Conservation (phyloP, 2,888 invertebrate genomes). For the Callyntrura sp. region DNA sequence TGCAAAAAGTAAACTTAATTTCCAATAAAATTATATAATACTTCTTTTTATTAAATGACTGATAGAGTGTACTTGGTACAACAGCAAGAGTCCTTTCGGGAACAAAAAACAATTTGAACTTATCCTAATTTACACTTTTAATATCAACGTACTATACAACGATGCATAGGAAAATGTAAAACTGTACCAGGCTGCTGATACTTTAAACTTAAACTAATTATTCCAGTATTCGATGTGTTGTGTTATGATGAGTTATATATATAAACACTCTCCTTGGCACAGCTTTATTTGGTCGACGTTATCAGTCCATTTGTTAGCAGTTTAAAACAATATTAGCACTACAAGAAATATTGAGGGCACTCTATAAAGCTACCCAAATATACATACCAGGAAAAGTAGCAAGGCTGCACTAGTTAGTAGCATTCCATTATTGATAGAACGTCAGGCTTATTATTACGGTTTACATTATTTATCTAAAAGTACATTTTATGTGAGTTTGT, state of each 20-base stretch:
- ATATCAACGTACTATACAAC: neutral
- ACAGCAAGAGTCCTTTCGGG: too few species aligned
- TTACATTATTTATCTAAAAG: neutral
- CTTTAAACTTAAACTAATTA: neutral
- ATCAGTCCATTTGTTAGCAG: neutral
- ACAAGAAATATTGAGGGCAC: neutral
- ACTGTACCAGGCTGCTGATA: neutral
- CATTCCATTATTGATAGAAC: neutral
- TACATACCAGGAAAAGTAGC: neutral
- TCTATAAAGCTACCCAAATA: neutral
- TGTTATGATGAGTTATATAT: neutral
- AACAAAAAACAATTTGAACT: neutral
- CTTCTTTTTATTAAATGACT: too few species aligned
- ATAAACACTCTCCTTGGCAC: slow-evolving; percentile 6
- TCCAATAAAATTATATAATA: too few species aligned
- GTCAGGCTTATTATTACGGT: neutral
- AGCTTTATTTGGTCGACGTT: neutral
- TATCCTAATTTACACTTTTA: neutral
- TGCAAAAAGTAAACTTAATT: too few species aligned
- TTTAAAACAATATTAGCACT: neutral
- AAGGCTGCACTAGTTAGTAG: neutral
- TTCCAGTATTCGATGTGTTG: neutral
- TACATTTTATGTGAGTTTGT: neutral
- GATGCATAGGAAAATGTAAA: neutral
- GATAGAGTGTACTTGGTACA: too few species aligned